Base-by-base conservation (phyloP, 2,888 invertebrate genomes). In the Linyphia triangularis region DNA sequence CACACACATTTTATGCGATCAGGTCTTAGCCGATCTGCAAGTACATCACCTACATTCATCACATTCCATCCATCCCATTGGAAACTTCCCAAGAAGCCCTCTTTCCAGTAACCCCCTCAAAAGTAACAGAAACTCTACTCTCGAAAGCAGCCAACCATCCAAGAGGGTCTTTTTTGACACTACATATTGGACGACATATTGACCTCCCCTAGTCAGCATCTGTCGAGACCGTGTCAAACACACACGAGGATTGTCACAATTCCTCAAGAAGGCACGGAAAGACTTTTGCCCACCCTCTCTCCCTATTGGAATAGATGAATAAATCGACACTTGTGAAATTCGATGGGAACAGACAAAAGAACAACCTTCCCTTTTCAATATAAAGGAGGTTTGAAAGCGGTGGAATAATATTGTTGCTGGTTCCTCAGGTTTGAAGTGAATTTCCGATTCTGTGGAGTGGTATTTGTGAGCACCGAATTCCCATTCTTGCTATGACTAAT, bases 131-230 rank as follows among this genome's bases (percentile, higher is more conserved):
- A n/a, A n/a, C n/a, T n/a, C n/a, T n/a, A 26, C 9, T 9, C 26
- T 57, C n/a, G 16, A 40, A 2, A 37, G 26, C 43, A 65, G 61
- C 78, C 28, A 28, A 13, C 22, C 24, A 22, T 30, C 65, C 63
- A 16, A 37, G 13, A 24, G 4, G 69, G 40, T n/a, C 22, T 59
- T 57, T 16, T n/a, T 61, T 57, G 28, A 51, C 51, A 65, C 65
- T 61, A 73, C 73, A 83, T 83, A 83, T 83, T 83, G 63, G 65
- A 65, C 65, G 83, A 83, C 83, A 83, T 83, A 83, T 83, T 83
- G 83, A 73, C 83, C 83, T 40, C 82, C 83, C 65, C 40, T 65
- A 43, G 73, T 83, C 73, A 73, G 33, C 83, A 83, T 83, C 83
- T 83, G 83, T 83, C 83, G 51, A 33, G 24, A 40, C 65, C 73